Evolutionary conservation across 1,140 invertebrate genomes (phyloP).

Genomic region (Camponotus vicinus): DNA sequence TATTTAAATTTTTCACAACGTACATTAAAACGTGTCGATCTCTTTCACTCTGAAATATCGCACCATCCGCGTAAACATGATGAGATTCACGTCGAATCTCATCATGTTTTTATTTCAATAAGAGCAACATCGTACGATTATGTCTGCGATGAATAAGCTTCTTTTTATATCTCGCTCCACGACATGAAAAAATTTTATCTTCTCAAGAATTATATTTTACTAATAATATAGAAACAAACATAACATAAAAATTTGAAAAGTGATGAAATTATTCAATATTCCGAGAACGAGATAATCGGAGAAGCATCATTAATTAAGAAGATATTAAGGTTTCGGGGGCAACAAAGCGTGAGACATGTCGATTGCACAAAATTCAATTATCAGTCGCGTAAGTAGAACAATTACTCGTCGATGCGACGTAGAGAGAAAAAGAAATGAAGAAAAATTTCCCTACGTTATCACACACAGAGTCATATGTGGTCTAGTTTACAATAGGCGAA

Average conservation of each 20-base stretch:
- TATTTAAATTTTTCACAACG: neutral
- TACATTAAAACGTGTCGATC: too few species aligned
- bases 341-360: conserved; percentile 17
- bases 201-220: neutral
- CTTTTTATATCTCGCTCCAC: conserved; percentile 12
- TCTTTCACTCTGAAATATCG: neutral
- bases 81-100: conserved; percentile 2
- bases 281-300: neutral
- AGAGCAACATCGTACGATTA: conserved; percentile 62
- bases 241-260: neutral
- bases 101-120: conserved; percentile 28
- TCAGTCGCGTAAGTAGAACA: neutral
- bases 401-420: neutral
- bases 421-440: neutral
- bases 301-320: neutral
- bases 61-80: conserved; percentile 7
- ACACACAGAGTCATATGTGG: conserved; percentile 5
- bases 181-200: conserved; percentile 48
- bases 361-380: conserved; percentile 50
- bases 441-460: conserved; percentile 30
- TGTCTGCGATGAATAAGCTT: conserved; percentile 12
- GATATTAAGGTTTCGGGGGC: conserved; percentile 15
- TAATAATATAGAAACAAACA: neutral
- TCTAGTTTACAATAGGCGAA: conserved; percentile 44
- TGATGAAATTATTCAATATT: neutral